These are phyloP conservation scores for Dryococelus australis DNA, from an alignment of 2,888 invertebrate species.

Conservation along the genomic window DNA sequence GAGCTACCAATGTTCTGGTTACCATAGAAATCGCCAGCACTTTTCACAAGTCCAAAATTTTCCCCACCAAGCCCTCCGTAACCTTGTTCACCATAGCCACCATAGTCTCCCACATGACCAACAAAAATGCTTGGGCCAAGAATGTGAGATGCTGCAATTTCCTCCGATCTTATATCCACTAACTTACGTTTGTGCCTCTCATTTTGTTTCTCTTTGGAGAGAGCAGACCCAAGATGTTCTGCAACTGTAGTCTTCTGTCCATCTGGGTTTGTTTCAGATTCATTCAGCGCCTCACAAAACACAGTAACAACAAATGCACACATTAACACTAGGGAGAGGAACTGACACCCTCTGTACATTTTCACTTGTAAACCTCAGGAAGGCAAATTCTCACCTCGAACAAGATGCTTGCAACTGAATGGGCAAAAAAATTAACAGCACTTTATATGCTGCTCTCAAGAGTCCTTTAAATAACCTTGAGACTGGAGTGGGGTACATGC, in stretches of 20 bases:
- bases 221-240: background rate
- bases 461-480: background rate
- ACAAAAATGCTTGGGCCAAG: constrained; percentile 16
- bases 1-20: constrained; percentile 33
- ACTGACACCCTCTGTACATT: constrained; percentile 2
- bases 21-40: constrained; percentile 28
- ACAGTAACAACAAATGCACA: background rate
- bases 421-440: background rate
- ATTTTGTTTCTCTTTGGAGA: background rate
- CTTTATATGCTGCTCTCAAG: background rate
- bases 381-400: background rate
- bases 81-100: constrained; percentile 22
- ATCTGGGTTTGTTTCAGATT: background rate
- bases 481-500: background rate
- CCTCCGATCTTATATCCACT: background rate
- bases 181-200: background rate
- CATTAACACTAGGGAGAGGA: background rate
- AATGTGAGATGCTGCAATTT: background rate
- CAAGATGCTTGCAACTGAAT: background rate
- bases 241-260: background rate
- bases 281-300: background rate
- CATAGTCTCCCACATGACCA: background rate
- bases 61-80: background rate
- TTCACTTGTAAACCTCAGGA: background rate
- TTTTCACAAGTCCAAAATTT: constrained; percentile 31